phyloP scores from a whole-genome alignment of 1,140 invertebrate genomes.

The Sarcophaga bullata region DNA sequence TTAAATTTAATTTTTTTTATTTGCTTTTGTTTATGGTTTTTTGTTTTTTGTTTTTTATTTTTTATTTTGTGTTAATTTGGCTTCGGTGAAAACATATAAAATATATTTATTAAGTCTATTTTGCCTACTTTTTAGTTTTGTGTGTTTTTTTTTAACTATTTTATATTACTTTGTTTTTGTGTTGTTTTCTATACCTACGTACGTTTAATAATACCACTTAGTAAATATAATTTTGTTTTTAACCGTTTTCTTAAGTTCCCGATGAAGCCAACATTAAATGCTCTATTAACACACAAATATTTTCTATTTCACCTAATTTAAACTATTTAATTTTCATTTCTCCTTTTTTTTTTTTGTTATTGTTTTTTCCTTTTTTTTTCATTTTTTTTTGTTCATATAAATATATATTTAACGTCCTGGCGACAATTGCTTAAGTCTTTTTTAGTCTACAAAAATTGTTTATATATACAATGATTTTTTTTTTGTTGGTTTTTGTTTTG shows the following conservation, averaged over 20 bases:
- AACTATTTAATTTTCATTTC: background rate
- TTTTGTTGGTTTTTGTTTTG: slow-evolving; percentile 12
- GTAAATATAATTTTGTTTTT: slow-evolving; percentile 40
- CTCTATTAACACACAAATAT: slow-evolving; percentile 51
- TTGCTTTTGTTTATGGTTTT: background rate
- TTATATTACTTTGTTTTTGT: slow-evolving; percentile 44
- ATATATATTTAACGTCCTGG: slow-evolving; percentile 61
- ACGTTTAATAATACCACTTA: slow-evolving; percentile 41
- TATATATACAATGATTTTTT: slow-evolving; percentile 13
- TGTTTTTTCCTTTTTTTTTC: slow-evolving; percentile 18
- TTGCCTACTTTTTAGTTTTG: slow-evolving; percentile 43
- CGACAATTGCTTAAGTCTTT: slow-evolving; percentile 66
- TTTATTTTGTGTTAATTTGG: slow-evolving; percentile 16
- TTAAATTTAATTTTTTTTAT: background rate
- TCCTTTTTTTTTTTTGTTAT: slow-evolving; percentile 16
- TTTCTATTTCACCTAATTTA: slow-evolving; percentile 15
- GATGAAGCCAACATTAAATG: slow-evolving; percentile 63
- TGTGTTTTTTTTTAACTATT: slow-evolving; percentile 37
- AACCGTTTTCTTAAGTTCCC: slow-evolving; percentile 43
- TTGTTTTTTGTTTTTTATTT: no score
- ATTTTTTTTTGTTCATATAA: slow-evolving; percentile 1
- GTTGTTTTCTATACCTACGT: slow-evolving; percentile 31
- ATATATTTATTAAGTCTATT: slow-evolving; percentile 44
- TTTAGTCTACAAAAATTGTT: slow-evolving; percentile 56
- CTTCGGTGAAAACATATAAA: slow-evolving; percentile 37